A percentile compares a stretch with the other conserved stretches of the same genome.
Evolutionary conservation across 2,113 vertebrate species (phyloP).

Genomic region (Pholis gunnellus): DNA sequence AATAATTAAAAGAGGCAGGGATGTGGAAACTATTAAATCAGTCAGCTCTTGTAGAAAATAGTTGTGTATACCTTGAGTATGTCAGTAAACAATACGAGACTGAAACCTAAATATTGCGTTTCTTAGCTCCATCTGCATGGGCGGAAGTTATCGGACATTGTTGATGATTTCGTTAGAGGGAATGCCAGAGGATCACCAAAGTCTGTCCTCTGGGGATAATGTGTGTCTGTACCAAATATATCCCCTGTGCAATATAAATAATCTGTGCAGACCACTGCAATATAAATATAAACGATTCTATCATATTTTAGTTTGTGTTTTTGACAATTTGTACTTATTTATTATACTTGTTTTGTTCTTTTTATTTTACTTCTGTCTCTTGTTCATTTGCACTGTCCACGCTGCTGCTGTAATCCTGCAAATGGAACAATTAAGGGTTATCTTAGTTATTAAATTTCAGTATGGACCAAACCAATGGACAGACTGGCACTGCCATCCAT

Average conservation of each 20-base stretch:
- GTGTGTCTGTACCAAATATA: no score
- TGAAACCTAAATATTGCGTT: neutral
- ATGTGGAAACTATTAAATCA: constrained; percentile 33
- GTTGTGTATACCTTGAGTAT: neutral
- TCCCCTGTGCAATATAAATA: no score
- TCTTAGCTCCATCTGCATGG: neutral
- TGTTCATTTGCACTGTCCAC: neutral
- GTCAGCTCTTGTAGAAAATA: neutral
- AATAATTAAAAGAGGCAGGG: constrained; percentile 34
- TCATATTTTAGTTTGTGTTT: neutral
- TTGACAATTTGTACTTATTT: neutral
- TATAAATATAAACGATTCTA: no score
- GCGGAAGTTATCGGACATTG: no score
- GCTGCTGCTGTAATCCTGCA: neutral
- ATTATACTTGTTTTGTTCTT: neutral
- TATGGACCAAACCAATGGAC: neutral
- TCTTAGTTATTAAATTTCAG: neutral
- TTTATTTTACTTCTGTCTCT: neutral
- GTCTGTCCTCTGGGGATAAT: no score
- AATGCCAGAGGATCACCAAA: no score
- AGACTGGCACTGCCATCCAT: neutral
- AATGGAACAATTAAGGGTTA: neutral
- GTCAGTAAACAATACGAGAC: neutral
- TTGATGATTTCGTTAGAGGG: no score
- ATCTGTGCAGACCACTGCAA: no score